Conservation (phyloP, 2,888 invertebrate genomes). For the Cataglyphis cursor region DNA sequence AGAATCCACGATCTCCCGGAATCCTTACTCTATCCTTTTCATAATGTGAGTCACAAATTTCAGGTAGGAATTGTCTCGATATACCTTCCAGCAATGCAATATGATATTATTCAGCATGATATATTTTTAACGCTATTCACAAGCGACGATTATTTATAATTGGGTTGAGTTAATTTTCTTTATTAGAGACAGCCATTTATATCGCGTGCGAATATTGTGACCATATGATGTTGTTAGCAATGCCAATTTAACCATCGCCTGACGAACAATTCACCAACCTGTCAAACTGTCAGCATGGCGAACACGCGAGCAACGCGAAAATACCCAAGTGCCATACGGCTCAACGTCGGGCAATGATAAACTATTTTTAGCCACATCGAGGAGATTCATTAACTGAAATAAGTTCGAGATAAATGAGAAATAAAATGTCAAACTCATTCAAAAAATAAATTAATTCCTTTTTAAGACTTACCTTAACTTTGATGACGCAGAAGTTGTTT, state of each 20-base stretch:
- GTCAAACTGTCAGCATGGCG: slow-evolving; percentile 51
- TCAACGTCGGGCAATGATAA: background rate
- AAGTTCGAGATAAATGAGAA: slow-evolving; percentile 15
- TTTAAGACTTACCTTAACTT: slow-evolving; percentile 20
- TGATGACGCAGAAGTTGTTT: background rate
- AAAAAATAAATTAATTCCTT: slow-evolving; percentile 10
- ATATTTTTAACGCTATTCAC: background rate
- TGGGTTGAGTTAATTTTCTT: background rate
- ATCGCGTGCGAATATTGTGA: slow-evolving; percentile 46
- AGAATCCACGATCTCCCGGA: background rate
- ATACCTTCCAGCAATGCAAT: background rate
- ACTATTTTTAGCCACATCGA: slow-evolving; percentile 28
- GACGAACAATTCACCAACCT: slow-evolving; percentile 45
- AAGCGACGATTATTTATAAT: slow-evolving; percentile 5
- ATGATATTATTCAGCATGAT: background rate
- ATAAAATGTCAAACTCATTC: slow-evolving; percentile 20
- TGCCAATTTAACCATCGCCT: slow-evolving; percentile 48
- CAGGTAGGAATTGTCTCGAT: background rate
- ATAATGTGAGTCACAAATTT: background rate
- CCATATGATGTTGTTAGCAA: slow-evolving; percentile 45
- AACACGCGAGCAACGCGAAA: slow-evolving; percentile 32
- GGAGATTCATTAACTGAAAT: slow-evolving; percentile 32
- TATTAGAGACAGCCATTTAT: background rate
- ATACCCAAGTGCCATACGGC: slow-evolving; percentile 5
- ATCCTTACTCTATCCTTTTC: background rate